A percentile compares a stretch with the other conserved stretches of the same genome.
These are phyloP conservation scores for Potorous gilbertii DNA, from an alignment of 2,797 vertebrate genomes.

Conservation along the genomic window DNA sequence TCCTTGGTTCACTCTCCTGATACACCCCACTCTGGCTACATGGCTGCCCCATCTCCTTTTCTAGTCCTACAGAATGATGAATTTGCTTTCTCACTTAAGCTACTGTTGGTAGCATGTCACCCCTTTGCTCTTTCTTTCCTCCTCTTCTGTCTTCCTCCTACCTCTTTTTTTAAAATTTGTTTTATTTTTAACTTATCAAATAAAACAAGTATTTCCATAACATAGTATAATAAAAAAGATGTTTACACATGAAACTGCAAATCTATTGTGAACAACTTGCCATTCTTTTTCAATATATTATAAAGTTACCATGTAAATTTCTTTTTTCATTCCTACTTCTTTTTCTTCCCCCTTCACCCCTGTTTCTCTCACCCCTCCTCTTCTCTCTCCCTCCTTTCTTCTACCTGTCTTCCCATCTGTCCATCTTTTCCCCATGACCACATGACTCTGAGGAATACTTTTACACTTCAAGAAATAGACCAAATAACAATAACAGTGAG, in stretches of 20 bases:
- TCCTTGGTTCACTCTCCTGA: background rate
- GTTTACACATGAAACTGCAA: background rate
- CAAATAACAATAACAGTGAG: background rate
- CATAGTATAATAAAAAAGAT: background rate
- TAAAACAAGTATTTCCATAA: background rate
- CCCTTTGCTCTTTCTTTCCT: background rate
- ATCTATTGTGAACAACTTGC: background rate
- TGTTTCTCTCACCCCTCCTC: background rate
- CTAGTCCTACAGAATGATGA: background rate
- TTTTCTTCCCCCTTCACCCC: background rate
- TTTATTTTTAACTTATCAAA: background rate
- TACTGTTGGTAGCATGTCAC: background rate
- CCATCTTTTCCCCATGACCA: background rate
- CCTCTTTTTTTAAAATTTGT: background rate
- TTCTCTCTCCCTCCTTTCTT: background rate
- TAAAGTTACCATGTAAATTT: background rate
- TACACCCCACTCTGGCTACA: background rate
- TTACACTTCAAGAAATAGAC: background rate
- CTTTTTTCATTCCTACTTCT: background rate
- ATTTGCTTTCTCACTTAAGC: background rate
- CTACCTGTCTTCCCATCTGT: background rate
- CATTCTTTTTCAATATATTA: background rate
- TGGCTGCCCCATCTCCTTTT: background rate
- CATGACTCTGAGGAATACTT: background rate
- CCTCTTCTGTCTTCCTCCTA: background rate